A percentile compares a stretch with the other conserved stretches of the same genome.
Conservation (phyloP, 2,888 invertebrate genomes). For the Odontocolon sp. region DNA sequence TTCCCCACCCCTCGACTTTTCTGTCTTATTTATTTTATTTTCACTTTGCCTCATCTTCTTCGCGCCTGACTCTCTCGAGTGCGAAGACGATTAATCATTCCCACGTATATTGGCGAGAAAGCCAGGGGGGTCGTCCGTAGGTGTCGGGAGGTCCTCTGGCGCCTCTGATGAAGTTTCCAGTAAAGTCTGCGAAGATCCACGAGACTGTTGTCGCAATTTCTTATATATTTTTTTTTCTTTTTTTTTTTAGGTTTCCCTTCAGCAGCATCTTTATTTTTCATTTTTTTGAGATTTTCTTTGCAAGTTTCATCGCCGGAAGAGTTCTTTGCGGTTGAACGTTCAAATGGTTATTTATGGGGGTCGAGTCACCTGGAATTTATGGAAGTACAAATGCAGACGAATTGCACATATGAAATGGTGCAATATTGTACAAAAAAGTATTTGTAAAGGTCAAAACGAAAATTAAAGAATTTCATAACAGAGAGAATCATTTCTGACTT, state of each 20-base stretch:
- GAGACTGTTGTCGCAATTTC: conserved; percentile 5
- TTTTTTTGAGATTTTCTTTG: background rate
- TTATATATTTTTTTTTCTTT: background rate
- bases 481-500: too few relatives aligned
- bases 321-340: background rate
- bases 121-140: conserved; percentile 53
- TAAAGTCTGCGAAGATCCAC: too few relatives aligned
- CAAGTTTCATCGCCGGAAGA: conserved; percentile 8
- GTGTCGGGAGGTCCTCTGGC: conserved; percentile 50
- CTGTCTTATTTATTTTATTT: background rate
- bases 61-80: conserved; percentile 44
- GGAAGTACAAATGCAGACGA: background rate
- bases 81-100: conserved; percentile 59
- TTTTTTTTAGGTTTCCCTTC: background rate
- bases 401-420: too few relatives aligned
- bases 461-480: too few relatives aligned
- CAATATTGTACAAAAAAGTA: too few relatives aligned
- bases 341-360: too few relatives aligned
- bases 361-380: too few relatives aligned
- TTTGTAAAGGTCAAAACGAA: too few relatives aligned
- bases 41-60: conserved; percentile 32
- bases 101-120: conserved; percentile 56
- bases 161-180: too few relatives aligned
- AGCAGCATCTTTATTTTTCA: background rate
- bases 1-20: conserved; percentile 39